Conservation (phyloP, 2,113 vertebrate species). For the Datnioides undecimradiatus region DNA sequence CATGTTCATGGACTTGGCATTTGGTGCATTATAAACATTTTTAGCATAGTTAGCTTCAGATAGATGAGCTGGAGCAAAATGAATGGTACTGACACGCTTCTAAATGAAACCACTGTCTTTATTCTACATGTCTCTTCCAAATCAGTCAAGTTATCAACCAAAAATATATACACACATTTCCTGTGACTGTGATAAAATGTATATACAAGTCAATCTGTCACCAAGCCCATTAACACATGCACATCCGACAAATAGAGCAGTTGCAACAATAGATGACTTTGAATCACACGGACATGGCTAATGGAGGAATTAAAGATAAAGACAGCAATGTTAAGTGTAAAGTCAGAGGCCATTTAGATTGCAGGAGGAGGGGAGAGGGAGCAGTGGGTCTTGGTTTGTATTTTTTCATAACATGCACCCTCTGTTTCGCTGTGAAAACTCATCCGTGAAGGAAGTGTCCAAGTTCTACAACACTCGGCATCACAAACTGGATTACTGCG, state of each 20-base stretch:
- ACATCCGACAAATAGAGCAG: slow-evolving; percentile 37
- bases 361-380: slow-evolving; percentile 78
- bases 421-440: slow-evolving; percentile 17
- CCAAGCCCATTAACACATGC: slow-evolving; percentile 27
- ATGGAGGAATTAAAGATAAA: slow-evolving; percentile 36
- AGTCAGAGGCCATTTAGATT: slow-evolving; percentile 35
- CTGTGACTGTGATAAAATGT: slow-evolving; percentile 42
- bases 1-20: neutral
- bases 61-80: slow-evolving; percentile 26
- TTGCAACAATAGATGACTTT: slow-evolving; percentile 37
- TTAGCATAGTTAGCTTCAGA: neutral
- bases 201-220: slow-evolving; percentile 52
- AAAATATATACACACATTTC: slow-evolving; percentile 81
- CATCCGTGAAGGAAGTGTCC: neutral
- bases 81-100: slow-evolving; percentile 63
- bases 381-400: slow-evolving; percentile 55
- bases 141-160: slow-evolving; percentile 65
- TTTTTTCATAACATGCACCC: neutral
- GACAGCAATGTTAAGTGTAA: slow-evolving; percentile 13
- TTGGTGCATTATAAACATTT: neutral
- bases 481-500: slow-evolving; percentile 1
- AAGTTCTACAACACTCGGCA: neutral
- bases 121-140: slow-evolving; percentile 74
- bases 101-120: slow-evolving; percentile 81
- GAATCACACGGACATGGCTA: slow-evolving; percentile 15